phyloP scores from a whole-genome alignment of 2,797 vertebrate species.

The Muscicapa comitata region DNA sequence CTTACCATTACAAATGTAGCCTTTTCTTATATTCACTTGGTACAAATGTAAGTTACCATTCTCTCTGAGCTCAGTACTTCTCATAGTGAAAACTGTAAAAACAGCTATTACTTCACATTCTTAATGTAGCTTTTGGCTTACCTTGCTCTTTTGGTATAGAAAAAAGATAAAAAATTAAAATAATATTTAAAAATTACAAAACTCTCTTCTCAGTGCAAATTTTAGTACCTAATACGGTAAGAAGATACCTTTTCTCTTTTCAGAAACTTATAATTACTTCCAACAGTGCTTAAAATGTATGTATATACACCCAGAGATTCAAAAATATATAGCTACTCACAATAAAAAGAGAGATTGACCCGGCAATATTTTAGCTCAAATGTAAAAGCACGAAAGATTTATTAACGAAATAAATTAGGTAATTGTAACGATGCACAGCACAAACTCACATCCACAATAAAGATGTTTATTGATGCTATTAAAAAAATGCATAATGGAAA shows the following conservation, averaged over 20 bases:
- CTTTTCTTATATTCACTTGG: neutral
- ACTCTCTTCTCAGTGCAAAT: neutral
- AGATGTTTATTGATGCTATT: neutral
- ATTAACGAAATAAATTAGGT: neutral
- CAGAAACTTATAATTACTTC: neutral
- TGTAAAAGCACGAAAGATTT: neutral
- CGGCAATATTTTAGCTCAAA: neutral
- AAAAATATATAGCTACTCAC: neutral
- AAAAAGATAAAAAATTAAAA: neutral
- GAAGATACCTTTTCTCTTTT: neutral
- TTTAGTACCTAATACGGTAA: neutral
- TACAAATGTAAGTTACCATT: neutral
- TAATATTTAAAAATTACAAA: neutral
- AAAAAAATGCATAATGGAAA: neutral
- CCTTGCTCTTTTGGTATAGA: neutral
- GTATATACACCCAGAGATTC: rapidly evolving
- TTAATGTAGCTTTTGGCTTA: neutral
- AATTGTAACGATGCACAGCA: neutral
- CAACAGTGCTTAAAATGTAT: neutral
- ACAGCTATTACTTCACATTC: neutral
- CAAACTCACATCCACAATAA: neutral
- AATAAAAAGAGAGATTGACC: neutral
- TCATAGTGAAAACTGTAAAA: neutral
- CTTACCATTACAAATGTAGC: neutral
- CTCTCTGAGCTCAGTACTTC: neutral